Base-by-base conservation (phyloP, 37 sponge, comb jelly and placozoan species). In the Crambe crambe region DNA sequence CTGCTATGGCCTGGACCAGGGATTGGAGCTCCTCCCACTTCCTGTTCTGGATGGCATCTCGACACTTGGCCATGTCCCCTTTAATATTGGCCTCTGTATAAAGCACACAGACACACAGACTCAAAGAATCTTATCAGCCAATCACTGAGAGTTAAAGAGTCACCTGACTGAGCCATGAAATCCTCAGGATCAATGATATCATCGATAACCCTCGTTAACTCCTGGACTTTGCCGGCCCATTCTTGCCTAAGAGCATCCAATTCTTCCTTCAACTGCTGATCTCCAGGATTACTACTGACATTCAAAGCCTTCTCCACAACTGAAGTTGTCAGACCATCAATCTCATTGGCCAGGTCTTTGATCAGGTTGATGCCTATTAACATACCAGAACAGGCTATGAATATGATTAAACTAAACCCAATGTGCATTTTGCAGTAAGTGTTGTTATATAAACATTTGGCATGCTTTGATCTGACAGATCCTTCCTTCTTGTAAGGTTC, bases 171-270 rank as follows among this genome's bases (percentile, higher is more conserved):
- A 44, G 80, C 73, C 25, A 91, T 76, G 64, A 92, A 89, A 34
- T 95, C 93, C 21, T 83, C 73, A 5, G 86, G 79, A 43, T 89
- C 88, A 34, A 88, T 86, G 21, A 95, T 73, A 2, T 92, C 93
- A 81, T 95, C 93, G 17, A 92, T 69, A 21, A 89, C 81, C 21
- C 35, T 21, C 2, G 90, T 92, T 42, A 95, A 77, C 42, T 79
- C 56, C 69, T 84, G 72, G 22, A 95, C 96, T 20, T 86, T 86
- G 27, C 57, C 68, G 0, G 73, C 81, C 96, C 96, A 95, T 72
- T 84, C 83, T 20, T 63, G 74, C 15, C 63, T 51, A 47, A 92
- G 59, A 37, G 77, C 60, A 41, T 91, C 81, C 58, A 95, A 79
- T 15, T 78, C 42, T 63, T 82, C 80, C 43, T 76, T 62, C 22